phyloP scores from a whole-genome alignment of 2,113 vertebrate species.

The Carassius gibelio region DNA sequence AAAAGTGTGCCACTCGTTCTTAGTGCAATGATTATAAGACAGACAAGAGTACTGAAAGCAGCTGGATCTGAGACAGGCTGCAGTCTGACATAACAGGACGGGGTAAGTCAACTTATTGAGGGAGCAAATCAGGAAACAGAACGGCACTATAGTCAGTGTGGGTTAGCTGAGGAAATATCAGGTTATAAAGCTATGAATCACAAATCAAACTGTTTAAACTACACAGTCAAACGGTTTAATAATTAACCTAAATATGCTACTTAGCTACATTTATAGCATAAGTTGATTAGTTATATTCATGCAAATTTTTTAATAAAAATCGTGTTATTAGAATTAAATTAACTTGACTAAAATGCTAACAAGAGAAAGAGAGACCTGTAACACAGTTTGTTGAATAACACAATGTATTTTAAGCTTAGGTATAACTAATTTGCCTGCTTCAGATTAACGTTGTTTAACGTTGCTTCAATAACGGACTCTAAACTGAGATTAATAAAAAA shows the following conservation, averaged over 20 bases:
- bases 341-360: neutral
- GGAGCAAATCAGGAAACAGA: neutral
- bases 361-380: neutral
- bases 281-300: neutral
- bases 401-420: neutral
- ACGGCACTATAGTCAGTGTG: neutral
- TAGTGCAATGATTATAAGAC: conserved; percentile 16
- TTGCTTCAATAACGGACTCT: neutral
- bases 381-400: neutral
- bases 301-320: neutral
- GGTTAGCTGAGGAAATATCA: neutral
- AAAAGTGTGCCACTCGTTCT: conserved; percentile 63
- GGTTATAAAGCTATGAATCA: neutral
- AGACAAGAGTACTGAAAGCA: conserved; percentile 24
- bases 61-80: conserved; percentile 5
- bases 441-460: neutral
- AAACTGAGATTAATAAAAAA: neutral
- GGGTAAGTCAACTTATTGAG: neutral
- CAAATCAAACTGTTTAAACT: neutral
- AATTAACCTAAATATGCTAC: neutral
- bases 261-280: neutral
- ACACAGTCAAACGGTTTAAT: no score
- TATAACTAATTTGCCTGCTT: neutral
- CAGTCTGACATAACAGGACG: neutral
- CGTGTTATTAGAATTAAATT: neutral